Percentiles rank a stretch among this genome's conserved stretches.
Conservation (phyloP, 2,888 invertebrate genomes). For the Diplazon laetatorius region DNA sequence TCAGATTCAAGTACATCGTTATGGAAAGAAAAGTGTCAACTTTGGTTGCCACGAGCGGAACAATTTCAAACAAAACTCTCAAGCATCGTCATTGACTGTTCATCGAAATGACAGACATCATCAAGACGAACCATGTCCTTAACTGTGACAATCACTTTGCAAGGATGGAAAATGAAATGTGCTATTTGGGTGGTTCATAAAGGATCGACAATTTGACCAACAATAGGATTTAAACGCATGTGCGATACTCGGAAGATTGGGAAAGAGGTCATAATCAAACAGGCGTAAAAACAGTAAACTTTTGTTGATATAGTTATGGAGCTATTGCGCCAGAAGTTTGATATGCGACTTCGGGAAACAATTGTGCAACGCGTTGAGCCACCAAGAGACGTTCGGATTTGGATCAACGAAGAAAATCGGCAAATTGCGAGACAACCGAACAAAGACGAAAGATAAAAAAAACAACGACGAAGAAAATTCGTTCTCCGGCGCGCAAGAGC, state of each 20-base stretch:
- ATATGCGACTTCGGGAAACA: slow-evolving; percentile 27
- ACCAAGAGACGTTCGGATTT: slow-evolving; percentile 11
- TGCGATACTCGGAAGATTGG: neutral
- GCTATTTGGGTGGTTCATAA: slow-evolving; percentile 15
- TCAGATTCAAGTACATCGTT: neutral
- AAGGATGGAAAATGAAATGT: slow-evolving; percentile 3
- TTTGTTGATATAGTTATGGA: slow-evolving; percentile 28
- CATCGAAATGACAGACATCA: neutral
- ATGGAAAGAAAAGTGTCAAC: slow-evolving; percentile 9
- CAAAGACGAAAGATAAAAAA: slow-evolving; percentile 36
- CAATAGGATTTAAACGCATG: slow-evolving; percentile 18
- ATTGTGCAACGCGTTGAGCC: slow-evolving; percentile 24
- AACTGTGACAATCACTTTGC: neutral
- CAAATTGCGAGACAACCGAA: slow-evolving; percentile 40
- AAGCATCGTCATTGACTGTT: no score
- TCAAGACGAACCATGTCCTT: slow-evolving; percentile 15
- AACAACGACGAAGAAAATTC: slow-evolving; percentile 49
- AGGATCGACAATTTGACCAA: slow-evolving; percentile 42
- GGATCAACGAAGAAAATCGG: slow-evolving; percentile 52
- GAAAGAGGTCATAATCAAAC: slow-evolving; percentile 35
- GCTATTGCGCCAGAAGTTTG: slow-evolving; percentile 1
- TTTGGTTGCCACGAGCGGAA: neutral
- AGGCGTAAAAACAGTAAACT: slow-evolving; percentile 32
- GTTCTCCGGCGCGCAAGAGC: slow-evolving; percentile 68
- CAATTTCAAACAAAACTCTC: no score